Evolutionary conservation across 2,888 invertebrate genomes (phyloP), one percentile per base, ranked within the genome.

Genomic region (Drosophila flavopinicola): DNA sequence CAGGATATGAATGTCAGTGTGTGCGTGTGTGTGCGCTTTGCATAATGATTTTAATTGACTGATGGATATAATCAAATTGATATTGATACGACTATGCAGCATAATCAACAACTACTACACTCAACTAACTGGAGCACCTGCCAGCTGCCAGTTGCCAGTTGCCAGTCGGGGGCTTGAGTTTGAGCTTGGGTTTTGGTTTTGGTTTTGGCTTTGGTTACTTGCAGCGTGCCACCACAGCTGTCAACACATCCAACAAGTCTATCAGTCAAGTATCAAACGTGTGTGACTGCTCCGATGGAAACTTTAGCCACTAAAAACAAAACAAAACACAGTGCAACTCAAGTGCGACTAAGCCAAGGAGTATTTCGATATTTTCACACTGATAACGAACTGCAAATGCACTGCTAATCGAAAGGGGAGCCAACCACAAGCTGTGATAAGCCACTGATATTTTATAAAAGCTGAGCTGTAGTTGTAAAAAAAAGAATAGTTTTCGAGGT

Each of bases 201-300:
- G n/a, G 41, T 20, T 52, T 2, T 13, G 41, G 56, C 17, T 44
- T 58, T 52, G 29, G 39, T 65, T 65, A 65, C 58, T 59, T 45
- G 42, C 25, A 15, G 27, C 30, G 67, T 27, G 38, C 56, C 54
- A 47, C 33, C 61, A 73, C 73, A 76, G 73, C 89, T 90, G 89
- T 89, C 88, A 79, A 66, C 80, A 71, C 74, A 71, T 65, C 74
- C 85, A 89, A 90, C 88, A 87, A 87, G 88, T 90, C 88, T 88
- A 89, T 89, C 88, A 89, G 88, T 89, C 88, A 90, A 85, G 78
- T 82, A 71, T 85, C 78, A 78, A 77, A 67, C 27, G 52, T 84
- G 59, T 84, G 39, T 47, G 38, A 53, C 52, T 45, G 37, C 52
- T 75, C 56, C 76, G 33, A 15, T 17, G 66, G 72, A 57, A 57